phyloP scores from a whole-genome alignment of 2,797 vertebrate genomes.

The Rachycentron canadum region DNA sequence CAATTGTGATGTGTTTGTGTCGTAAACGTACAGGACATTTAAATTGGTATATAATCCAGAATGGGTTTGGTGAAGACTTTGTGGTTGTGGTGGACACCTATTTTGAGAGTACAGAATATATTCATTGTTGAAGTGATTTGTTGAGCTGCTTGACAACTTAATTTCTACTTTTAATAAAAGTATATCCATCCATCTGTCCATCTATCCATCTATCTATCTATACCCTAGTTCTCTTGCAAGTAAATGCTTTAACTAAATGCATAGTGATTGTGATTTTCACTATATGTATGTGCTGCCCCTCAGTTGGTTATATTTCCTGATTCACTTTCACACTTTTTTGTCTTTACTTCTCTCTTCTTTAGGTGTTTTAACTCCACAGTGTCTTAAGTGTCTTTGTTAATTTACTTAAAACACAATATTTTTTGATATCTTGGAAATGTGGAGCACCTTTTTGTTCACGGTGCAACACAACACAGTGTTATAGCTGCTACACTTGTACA shows the following conservation, averaged over 20 bases:
- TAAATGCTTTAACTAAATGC: background rate
- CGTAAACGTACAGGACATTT: background rate
- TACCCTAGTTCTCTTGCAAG: too few species aligned
- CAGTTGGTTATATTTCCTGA: conserved; percentile 15
- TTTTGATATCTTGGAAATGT: background rate
- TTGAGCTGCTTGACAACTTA: too few species aligned
- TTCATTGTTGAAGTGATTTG: too few species aligned
- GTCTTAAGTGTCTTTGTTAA: too few species aligned
- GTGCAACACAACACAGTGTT: background rate
- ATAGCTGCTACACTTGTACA: background rate
- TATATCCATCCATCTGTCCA: too few species aligned
- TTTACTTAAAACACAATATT: background rate
- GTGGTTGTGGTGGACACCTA: background rate
- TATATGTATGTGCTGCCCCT: background rate
- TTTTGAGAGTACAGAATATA: background rate
- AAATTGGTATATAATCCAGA: background rate
- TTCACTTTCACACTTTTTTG: background rate
- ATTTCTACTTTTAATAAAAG: too few species aligned
- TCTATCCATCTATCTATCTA: too few species aligned
- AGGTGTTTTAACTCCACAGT: background rate
- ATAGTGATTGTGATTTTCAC: background rate
- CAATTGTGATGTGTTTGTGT: background rate
- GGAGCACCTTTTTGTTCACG: background rate
- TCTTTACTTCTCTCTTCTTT: background rate
- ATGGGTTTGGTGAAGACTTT: background rate